Evolutionary conservation across 2,888 invertebrate species (phyloP).

Genomic region (Conistra vaccinii): DNA sequence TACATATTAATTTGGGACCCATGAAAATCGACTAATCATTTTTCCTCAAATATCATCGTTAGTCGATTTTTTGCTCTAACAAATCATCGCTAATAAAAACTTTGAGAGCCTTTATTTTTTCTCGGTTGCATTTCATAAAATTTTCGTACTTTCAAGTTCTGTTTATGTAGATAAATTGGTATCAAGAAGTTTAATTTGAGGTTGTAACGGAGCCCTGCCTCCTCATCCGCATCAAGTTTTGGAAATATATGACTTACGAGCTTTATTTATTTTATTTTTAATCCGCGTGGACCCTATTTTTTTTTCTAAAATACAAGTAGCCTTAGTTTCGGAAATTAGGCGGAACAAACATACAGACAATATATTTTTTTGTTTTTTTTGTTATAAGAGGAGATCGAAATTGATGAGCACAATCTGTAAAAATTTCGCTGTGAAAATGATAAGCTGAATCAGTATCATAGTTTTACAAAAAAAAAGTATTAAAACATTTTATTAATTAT

Average conservation of each 20-base stretch:
- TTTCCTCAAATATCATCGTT: slow-evolving; percentile 18
- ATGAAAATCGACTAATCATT: slow-evolving; percentile 53
- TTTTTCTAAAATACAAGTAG: too few species aligned
- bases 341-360: too few species aligned
- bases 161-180: neutral
- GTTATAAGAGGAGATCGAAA: too few species aligned
- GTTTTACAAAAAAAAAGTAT: too few species aligned
- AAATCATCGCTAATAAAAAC: slow-evolving; percentile 52
- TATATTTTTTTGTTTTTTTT: too few species aligned
- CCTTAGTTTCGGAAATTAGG: too few species aligned
- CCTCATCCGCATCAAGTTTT: neutral
- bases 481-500: neutral
- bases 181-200: slow-evolving; percentile 8
- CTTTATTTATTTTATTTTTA: too few species aligned
- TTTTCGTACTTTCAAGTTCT: slow-evolving; percentile 57
- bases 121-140: slow-evolving; percentile 24
- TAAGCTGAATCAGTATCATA: too few species aligned
- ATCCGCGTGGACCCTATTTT: too few species aligned
- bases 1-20: slow-evolving; percentile 34
- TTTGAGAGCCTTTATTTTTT: slow-evolving; percentile 19
- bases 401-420: too few species aligned
- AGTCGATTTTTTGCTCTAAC: slow-evolving; percentile 56
- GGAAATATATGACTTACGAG: too few species aligned
- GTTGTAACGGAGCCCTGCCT: slow-evolving; percentile 30
- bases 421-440: too few species aligned